phyloP scores from a whole-genome alignment of 2,797 vertebrate genomes.

The Typhlichthys eigenmanni region DNA sequence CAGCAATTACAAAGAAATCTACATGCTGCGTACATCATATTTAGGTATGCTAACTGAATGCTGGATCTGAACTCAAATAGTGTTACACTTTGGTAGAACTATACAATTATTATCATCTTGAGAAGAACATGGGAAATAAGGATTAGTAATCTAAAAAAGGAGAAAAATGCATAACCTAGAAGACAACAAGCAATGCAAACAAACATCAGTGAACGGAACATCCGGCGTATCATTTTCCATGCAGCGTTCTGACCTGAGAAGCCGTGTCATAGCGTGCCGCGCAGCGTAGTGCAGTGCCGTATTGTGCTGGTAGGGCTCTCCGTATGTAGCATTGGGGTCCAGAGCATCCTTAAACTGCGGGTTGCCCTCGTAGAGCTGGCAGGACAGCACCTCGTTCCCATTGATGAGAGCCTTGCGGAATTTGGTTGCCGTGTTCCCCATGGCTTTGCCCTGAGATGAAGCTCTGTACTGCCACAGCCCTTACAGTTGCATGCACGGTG shows the following conservation, averaged over 20 bases:
- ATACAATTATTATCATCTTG: no score
- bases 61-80: neutral
- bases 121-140: no score
- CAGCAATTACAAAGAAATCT: constrained; percentile 10
- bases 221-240: constrained; percentile 1
- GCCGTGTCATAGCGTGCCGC: constrained; percentile 93
- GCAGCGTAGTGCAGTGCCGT: constrained; percentile 97
- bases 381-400: constrained; percentile 93
- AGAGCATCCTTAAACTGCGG: constrained; percentile 96
- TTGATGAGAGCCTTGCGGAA: constrained; percentile 97
- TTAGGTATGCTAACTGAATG: neutral
- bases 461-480: constrained; percentile 56
- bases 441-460: constrained; percentile 65
- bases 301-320: constrained; percentile 98
- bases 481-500: constrained; percentile 70
- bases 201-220: no score
- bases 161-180: no score
- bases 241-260: constrained; percentile 87
- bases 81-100: no score
- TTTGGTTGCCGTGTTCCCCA: constrained; percentile 98
- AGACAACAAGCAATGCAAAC: no score
- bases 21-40: no score
- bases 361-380: constrained; percentile 95
- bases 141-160: no score
- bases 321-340: constrained; percentile 97